phyloP scores from a whole-genome alignment of 1,140 invertebrate species.

The Rhizoglyphus robini region DNA sequence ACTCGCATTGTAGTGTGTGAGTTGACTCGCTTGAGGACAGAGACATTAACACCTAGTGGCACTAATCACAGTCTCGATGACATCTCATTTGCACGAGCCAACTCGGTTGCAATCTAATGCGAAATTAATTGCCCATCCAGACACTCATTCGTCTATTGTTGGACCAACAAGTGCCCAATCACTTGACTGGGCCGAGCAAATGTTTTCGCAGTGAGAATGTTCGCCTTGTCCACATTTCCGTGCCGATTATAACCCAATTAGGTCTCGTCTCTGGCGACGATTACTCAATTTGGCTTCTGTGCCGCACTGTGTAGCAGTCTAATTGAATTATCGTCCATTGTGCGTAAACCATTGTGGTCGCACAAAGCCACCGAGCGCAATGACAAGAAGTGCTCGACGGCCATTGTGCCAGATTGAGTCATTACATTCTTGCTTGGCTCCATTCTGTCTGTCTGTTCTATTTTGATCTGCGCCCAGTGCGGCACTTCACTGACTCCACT shows the following conservation, averaged over 20 bases:
- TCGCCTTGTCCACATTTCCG: not conserved
- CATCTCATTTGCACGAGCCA: not conserved
- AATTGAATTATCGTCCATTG: not conserved
- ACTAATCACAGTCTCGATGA: conserved; percentile 6
- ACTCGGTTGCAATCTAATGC: not conserved
- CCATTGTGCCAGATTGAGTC: conserved; percentile 15
- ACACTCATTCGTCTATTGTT: not conserved
- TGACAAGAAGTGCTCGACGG: not conserved
- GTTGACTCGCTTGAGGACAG: no score
- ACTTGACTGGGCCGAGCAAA: no score
- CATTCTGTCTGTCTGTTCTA: not conserved
- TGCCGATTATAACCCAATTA: conserved; percentile 7
- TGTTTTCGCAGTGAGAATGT: not conserved
- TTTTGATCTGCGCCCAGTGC: conserved; percentile 8
- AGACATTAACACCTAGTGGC: conserved; percentile 13
- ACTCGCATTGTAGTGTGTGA: no score
- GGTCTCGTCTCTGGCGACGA: not conserved
- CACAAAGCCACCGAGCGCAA: not conserved
- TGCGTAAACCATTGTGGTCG: not conserved
- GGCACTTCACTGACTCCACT: no score
- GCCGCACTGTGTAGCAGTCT: not conserved
- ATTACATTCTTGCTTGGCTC: not conserved
- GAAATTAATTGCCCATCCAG: not conserved
- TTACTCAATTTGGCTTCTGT: not conserved
- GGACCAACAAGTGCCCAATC: not conserved